phyloP scores from a whole-genome alignment of 2,113 vertebrate species.

The Perccottus glenii region DNA sequence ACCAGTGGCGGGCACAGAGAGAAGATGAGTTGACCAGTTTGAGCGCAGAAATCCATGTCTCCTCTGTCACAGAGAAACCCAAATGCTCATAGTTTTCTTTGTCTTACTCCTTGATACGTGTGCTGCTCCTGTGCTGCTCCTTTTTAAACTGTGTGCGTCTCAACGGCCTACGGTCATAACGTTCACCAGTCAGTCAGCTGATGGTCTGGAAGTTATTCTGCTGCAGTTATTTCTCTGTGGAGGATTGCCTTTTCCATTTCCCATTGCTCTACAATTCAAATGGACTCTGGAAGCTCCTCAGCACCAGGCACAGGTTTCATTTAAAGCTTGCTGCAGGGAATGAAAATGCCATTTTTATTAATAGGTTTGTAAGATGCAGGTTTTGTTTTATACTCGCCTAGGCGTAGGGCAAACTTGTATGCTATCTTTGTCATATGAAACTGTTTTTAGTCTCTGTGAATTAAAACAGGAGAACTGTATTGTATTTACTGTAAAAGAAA shows the following conservation, averaged over 20 bases:
- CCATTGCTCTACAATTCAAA: constrained; percentile 55
- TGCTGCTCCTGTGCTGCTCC: constrained; percentile 10
- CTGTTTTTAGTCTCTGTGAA: too few species aligned
- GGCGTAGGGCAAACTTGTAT: too few species aligned
- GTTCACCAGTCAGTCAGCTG: constrained; percentile 49
- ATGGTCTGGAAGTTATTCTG: constrained; percentile 49
- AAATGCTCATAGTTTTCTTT: too few species aligned
- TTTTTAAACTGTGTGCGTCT: constrained; percentile 44
- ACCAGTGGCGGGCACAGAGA: too few species aligned
- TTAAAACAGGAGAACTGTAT: too few species aligned
- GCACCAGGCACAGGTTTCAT: constrained; percentile 28
- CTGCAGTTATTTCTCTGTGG: constrained; percentile 54
- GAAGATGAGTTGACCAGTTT: too few species aligned
- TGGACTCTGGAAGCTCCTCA: constrained; percentile 35
- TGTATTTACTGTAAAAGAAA: too few species aligned
- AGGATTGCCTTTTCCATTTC: constrained; percentile 60
- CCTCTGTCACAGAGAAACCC: too few species aligned
- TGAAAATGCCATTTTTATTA: constrained; percentile 7
- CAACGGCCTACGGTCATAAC: constrained; percentile 36
- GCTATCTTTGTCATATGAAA: too few species aligned
- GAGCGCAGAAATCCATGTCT: too few species aligned
- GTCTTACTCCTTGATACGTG: too few species aligned
- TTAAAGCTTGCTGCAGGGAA: constrained; percentile 41
- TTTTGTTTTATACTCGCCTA: not conserved
- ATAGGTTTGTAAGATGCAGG: not conserved